These are phyloP conservation scores for Heptranchias perlo DNA, from an alignment of 2,113 vertebrate genomes.

Conservation along the genomic window DNA sequence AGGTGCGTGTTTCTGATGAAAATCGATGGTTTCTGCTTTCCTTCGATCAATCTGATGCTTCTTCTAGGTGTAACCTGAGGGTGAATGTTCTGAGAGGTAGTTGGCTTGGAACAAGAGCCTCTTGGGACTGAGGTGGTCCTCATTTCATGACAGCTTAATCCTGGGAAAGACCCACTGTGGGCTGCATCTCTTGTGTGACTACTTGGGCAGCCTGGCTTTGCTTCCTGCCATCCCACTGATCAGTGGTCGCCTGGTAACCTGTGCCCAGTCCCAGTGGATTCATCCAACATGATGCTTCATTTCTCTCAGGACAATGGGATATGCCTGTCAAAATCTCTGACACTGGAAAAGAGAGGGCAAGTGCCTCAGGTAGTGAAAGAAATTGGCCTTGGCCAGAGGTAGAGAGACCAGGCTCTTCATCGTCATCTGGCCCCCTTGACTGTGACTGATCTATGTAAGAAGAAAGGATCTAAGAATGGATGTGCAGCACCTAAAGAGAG, in stretches of 20 bases:
- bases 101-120: background rate
- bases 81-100: background rate
- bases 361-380: background rate
- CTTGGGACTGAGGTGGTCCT: background rate
- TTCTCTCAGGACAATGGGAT: too few species aligned
- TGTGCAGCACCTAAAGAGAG: background rate
- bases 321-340: too few species aligned
- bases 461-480: background rate
- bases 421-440: background rate
- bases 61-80: background rate
- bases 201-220: background rate
- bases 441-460: background rate
- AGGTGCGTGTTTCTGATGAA: background rate
- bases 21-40: background rate
- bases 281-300: background rate
- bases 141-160: background rate
- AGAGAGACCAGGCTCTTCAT: background rate
- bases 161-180: background rate
- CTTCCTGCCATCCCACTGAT: background rate
- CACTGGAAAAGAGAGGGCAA: background rate
- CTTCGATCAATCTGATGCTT: background rate
- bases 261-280: too few species aligned
- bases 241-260: background rate
- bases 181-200: background rate
- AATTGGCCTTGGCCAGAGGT: background rate